Evolutionary conservation across 2,113 vertebrate species (phyloP).

Genomic region (Phaethornis superciliosus): DNA sequence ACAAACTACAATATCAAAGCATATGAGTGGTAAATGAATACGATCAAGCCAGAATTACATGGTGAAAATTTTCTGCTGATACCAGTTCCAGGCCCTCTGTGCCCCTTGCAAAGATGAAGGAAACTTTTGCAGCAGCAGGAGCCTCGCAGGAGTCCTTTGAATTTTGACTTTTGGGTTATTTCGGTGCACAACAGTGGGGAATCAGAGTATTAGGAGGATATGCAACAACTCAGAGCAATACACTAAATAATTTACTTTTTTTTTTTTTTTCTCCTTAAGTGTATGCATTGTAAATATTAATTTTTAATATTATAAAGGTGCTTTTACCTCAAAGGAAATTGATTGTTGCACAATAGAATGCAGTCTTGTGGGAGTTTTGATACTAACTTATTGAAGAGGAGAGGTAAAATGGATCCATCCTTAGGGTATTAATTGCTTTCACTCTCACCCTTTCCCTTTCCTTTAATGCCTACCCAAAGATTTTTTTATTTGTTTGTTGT

Average conservation of each 20-base stretch:
- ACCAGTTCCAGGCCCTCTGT: neutral
- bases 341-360: neutral
- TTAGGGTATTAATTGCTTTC: neutral
- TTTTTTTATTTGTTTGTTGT: neutral
- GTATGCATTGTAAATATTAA: neutral
- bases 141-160: neutral
- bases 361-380: neutral
- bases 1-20: neutral
- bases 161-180: neutral
- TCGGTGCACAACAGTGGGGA: too few relatives aligned
- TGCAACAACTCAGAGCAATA: neutral
- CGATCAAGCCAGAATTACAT: neutral
- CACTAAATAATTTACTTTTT: neutral
- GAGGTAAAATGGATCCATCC: neutral
- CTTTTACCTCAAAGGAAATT: neutral
- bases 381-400: neutral
- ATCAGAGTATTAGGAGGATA: rapidly evolving
- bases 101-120: rapidly evolving
- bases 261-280: neutral
- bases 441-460: neutral
- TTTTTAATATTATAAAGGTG: neutral
- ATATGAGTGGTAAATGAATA: neutral
- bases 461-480: neutral
- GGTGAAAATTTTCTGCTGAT: neutral
- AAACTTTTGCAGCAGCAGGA: neutral